These are phyloP conservation scores for Cyprinodon variegatus DNA, from an alignment of 2,113 vertebrate species.

Conservation along the genomic window DNA sequence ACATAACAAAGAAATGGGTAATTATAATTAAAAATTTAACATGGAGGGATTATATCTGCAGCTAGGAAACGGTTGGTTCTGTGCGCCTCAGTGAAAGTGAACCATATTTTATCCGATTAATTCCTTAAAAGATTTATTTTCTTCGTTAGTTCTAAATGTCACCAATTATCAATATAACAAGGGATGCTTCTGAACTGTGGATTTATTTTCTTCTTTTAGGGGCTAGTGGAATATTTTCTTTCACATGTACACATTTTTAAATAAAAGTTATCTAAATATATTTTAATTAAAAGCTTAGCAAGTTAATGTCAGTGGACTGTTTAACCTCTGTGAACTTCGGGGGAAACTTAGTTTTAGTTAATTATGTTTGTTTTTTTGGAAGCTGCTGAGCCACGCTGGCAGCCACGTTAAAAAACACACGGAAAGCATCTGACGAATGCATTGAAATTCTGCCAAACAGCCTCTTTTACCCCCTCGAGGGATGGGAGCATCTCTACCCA, in stretches of 20 bases:
- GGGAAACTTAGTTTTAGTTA: background rate
- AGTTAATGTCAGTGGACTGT: constrained; percentile 1
- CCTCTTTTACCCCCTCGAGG: constrained; percentile 1
- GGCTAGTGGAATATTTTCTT: background rate
- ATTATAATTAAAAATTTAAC: background rate
- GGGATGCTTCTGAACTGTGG: background rate
- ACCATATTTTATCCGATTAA: background rate
- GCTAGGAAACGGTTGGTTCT: background rate
- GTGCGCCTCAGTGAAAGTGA: too few species aligned
- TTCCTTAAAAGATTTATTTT: background rate
- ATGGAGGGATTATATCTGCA: background rate
- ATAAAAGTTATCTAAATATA: background rate
- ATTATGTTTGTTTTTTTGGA: constrained; percentile 29
- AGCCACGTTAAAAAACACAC: constrained; percentile 44
- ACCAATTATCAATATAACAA: background rate
- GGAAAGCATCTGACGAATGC: constrained; percentile 31
- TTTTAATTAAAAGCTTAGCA: constrained; percentile 23
- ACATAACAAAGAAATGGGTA: background rate
- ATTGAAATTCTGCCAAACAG: constrained; percentile 47
- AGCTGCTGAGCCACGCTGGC: constrained; percentile 40
- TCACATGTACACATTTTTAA: constrained; percentile 3
- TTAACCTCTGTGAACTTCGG: constrained; percentile 34
- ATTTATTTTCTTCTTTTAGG: background rate
- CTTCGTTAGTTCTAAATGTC: background rate
- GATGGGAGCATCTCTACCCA: constrained; percentile 20